Evolutionary conservation across 2,113 vertebrate genomes (phyloP), one percentile per base, ranked within the genome.

Genomic region (Strix aluco): DNA sequence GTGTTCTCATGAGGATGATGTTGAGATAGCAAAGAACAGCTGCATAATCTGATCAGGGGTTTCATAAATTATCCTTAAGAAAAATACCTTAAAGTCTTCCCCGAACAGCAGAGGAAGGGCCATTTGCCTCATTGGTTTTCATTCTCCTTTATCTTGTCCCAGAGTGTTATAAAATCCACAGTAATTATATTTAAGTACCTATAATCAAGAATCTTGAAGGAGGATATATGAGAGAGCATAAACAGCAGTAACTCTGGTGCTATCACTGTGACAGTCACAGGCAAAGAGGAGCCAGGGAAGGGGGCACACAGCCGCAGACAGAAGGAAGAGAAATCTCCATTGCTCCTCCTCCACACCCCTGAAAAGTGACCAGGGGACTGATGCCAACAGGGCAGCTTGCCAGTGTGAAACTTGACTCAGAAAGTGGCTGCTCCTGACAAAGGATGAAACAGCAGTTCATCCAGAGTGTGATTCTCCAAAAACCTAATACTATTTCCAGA

Each of bases 41-140:
- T 90, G 78, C 63, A 88, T 90, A 95, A 83, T 90, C 78, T 77
- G 58, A 95, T 81, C 58, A 83, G 23, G 38, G 18, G 70, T 95
- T 97, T 82, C 89, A 95, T 95, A 94, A 96, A 94, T 91, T 90
- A 74, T 20, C 51, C 52, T 67, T 73, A 15, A 82, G 90, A 94
- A 81, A 84, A 92, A 72, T 34, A n/a, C 13, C 40, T 90, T 73
- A 40, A 93, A 80, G 11, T 73, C 51, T 88, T 85, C 51, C n/a
- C 71, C 86, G 78, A 94, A 90, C n/a, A 88, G 54, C 74, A 85
- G 87, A 90, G 63, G 46, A 91, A 80, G 71, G 17, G 10, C 78
- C 47, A 29, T 73, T 94, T 94, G 66, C 58, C 74, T 95, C 77
- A 63, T 66, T 88, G 66, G 67, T 82, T 92, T 95, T 92, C 49